A percentile compares a stretch with the other conserved stretches of the same genome.
phyloP scores from a whole-genome alignment of 1,140 invertebrate genomes.

The Tetragonula clypearis region DNA sequence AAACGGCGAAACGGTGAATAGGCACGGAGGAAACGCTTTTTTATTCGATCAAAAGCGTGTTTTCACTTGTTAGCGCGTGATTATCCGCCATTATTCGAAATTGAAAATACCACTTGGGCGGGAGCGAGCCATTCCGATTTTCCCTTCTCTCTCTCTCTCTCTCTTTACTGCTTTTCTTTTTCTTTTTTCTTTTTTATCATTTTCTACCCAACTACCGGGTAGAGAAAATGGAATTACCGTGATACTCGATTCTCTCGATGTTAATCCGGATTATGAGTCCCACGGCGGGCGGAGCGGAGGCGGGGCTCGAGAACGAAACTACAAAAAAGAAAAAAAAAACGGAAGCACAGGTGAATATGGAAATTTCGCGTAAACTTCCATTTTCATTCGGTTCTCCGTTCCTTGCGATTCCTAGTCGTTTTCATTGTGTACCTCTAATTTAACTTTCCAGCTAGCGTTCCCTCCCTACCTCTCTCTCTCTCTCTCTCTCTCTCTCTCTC shows the following conservation, averaged over 20 bases:
- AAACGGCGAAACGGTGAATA: constrained; percentile 38
- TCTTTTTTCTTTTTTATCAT: neutral
- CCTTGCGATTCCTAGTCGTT: neutral
- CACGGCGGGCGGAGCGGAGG: neutral
- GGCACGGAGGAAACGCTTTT: constrained; percentile 35
- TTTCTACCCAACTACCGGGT: neutral
- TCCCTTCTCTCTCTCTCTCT: neutral
- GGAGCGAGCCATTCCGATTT: constrained; percentile 7
- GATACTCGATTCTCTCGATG: constrained; percentile 34
- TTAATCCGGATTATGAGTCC: constrained; percentile 34
- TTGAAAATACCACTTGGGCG: constrained; percentile 36
- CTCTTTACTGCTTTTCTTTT: neutral
- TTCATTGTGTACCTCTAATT: neutral
- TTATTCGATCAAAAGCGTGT: constrained; percentile 49
- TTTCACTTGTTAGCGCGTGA: constrained; percentile 42
- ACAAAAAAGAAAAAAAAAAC: neutral
- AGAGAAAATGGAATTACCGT: constrained; percentile 30
- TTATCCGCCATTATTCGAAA: constrained; percentile 45
- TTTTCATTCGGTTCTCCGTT: neutral
- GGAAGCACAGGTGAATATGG: neutral
- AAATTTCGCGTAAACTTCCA: constrained; percentile 28
- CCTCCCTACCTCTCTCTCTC: neutral
- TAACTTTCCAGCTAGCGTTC: neutral
- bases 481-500: neutral
- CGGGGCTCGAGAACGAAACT: neutral